phyloP scores from a whole-genome alignment of 2,888 invertebrate genomes.

The Erynnis tages region DNA sequence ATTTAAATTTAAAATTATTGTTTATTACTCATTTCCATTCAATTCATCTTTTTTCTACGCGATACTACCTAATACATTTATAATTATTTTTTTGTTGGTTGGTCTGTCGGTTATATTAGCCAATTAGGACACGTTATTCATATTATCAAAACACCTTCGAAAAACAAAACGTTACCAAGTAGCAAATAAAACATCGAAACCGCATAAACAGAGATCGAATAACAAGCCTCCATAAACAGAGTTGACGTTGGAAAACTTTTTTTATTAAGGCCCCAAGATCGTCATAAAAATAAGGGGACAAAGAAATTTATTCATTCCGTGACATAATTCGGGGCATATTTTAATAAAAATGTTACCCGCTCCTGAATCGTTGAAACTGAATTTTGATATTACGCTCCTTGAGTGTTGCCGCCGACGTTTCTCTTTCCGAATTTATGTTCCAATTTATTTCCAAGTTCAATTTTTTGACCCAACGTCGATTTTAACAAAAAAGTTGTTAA shows the following conservation, averaged over 20 bases:
- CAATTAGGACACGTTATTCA: too few species aligned
- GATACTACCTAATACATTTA: too few species aligned
- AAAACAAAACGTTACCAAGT: neutral
- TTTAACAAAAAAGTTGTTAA: slow-evolving; percentile 4
- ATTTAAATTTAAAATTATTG: too few species aligned
- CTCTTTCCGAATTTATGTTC: slow-evolving; percentile 17
- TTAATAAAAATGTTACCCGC: slow-evolving; percentile 58
- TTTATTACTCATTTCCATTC: too few species aligned
- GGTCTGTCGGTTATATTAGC: too few species aligned
- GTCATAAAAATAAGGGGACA: slow-evolving; percentile 56
- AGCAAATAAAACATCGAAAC: slow-evolving; percentile 15
- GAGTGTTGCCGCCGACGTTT: slow-evolving; percentile 17
- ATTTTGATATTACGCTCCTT: slow-evolving; percentile 40
- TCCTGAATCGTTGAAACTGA: slow-evolving; percentile 33
- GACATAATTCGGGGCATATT: slow-evolving; percentile 65
- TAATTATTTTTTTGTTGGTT: too few species aligned
- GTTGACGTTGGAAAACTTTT: slow-evolving; percentile 49
- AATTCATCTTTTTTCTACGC: too few species aligned
- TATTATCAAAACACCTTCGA: neutral
- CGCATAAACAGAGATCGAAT: slow-evolving; percentile 13
- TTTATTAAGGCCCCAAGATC: slow-evolving; percentile 55
- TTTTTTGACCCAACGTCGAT: neutral
- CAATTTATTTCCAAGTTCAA: slow-evolving; percentile 7
- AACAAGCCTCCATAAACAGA: slow-evolving; percentile 40
- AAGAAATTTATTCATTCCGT: slow-evolving; percentile 63